Base-by-base conservation (phyloP, 2,797 vertebrate genomes). In the Chlorospingus semifuscus region DNA sequence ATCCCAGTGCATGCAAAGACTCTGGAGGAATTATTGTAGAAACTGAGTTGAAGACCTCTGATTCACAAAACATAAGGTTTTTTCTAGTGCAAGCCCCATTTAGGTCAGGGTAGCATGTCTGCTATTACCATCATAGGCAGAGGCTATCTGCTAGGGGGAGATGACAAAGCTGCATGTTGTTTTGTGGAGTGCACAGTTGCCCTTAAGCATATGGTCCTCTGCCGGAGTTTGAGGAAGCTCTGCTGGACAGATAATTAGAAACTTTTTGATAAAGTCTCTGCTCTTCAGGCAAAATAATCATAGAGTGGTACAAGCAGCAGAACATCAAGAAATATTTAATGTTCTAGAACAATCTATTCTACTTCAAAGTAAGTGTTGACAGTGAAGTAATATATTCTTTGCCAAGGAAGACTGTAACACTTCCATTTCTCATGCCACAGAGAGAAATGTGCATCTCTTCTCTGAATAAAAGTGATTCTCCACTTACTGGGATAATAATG, bases 201-300 rank as follows among this genome's bases (percentile, higher is more conserved):
- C 82, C 82, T 94, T 61, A 77, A 85, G 27, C 81, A 85, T 93
- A 87, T 82, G 78, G 82, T 83, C 66, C 49, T 79, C 44, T 72
- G 46, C 26, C 1, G 8, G 16, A 69, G 34, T 55, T 87, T 34
- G 79, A 65, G 42, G 61, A 72, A 92, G 15, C 49, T 75, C 75
- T 89, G 82, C 47, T 61, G 89, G 75, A 77, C 30, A 72, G 41
- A 75, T 83, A 81, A 83, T 92, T 93, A 93, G 50, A 81, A 92
- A 92, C 9, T 75, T 69, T 32, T 13, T 46, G n/a, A 89, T 61
- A 23, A 84, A 77, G 26, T 81, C 60, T 93, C 39, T 69, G 20
- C 8, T 85, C 41, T 85, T 80, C 44, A 83, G 76, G 60, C 46
- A 85, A 92, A 92, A 61, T 81, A 77, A 49, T 68, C 23, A 26